A percentile compares a stretch with the other conserved stretches of the same genome.
Conservation (phyloP, 2,797 vertebrate genomes). For the Ambastaia sidthimunki region DNA sequence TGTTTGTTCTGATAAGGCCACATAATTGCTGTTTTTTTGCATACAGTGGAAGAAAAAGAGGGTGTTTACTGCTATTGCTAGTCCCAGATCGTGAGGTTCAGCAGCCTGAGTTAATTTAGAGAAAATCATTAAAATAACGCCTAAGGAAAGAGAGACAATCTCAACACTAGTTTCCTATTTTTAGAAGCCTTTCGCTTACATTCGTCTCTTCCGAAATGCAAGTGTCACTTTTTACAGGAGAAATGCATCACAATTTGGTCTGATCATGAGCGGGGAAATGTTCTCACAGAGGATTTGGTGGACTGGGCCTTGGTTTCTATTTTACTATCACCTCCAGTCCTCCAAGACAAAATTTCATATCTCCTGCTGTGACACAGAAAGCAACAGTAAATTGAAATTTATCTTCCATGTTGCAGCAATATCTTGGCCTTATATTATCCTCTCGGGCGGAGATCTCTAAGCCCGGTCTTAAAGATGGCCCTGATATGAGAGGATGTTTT, state of each 20-base stretch:
- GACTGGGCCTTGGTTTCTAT: slow-evolving; percentile 73
- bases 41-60: slow-evolving; percentile 35
- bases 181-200: slow-evolving; percentile 68
- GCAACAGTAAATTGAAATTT: slow-evolving; percentile 79
- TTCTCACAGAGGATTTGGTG: slow-evolving; percentile 48
- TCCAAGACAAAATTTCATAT: slow-evolving; percentile 75
- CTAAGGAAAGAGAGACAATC: slow-evolving; percentile 65
- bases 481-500: slow-evolving; percentile 63
- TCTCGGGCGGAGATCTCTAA: slow-evolving; percentile 68
- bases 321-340: slow-evolving; percentile 76
- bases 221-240: slow-evolving; percentile 67
- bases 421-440: slow-evolving; percentile 73
- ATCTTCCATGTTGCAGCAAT: slow-evolving; percentile 72
- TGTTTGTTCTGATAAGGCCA: slow-evolving; percentile 8
- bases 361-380: slow-evolving; percentile 73
- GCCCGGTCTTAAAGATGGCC: slow-evolving; percentile 71
- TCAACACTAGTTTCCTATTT: slow-evolving; percentile 71
- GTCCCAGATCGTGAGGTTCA: slow-evolving; percentile 11
- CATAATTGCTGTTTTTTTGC: slow-evolving; percentile 20
- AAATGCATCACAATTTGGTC: slow-evolving; percentile 68
- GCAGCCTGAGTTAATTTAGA: slow-evolving; percentile 56
- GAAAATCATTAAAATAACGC: slow-evolving; percentile 76
- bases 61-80: slow-evolving; percentile 43
- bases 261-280: slow-evolving; percentile 60
- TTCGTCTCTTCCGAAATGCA: slow-evolving; percentile 51